phyloP scores from a whole-genome alignment of 2,888 invertebrate species.

The Chydorus sphaericus region DNA sequence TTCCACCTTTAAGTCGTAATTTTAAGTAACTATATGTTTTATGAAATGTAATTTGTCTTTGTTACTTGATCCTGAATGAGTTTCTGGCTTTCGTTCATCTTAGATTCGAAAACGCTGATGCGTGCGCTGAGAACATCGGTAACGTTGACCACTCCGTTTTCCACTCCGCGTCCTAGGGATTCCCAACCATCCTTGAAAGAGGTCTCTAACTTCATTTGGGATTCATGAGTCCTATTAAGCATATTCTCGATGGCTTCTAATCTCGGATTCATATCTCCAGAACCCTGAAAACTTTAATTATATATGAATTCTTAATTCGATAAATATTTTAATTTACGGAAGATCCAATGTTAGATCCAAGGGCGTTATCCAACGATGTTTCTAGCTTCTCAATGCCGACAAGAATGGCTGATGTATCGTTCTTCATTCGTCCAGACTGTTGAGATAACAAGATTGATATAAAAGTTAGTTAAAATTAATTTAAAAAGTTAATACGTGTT shows the following conservation, averaged over 20 bases:
- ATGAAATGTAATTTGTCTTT: background rate
- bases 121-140: background rate
- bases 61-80: constrained; percentile 14
- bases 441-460: background rate
- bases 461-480: background rate
- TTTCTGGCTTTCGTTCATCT: constrained; percentile 12
- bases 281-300: background rate
- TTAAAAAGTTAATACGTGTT: background rate
- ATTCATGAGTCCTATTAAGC: background rate
- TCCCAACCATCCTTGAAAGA: background rate
- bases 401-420: constrained; percentile 15
- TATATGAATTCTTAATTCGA: too few relatives aligned
- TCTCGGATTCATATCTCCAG: background rate
- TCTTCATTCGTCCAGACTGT: constrained; percentile 10
- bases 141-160: background rate
- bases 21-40: background rate
- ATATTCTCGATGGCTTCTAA: background rate
- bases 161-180: background rate
- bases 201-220: background rate
- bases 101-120: background rate
- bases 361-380: constrained; percentile 10
- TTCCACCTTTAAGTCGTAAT: constrained; percentile 1
- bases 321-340: background rate
- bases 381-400: constrained; percentile 12
- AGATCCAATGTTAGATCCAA: background rate